These are phyloP conservation scores for Elephantulus edwardii DNA, from an alignment of 2,113 vertebrate species.

Conservation along the genomic window DNA sequence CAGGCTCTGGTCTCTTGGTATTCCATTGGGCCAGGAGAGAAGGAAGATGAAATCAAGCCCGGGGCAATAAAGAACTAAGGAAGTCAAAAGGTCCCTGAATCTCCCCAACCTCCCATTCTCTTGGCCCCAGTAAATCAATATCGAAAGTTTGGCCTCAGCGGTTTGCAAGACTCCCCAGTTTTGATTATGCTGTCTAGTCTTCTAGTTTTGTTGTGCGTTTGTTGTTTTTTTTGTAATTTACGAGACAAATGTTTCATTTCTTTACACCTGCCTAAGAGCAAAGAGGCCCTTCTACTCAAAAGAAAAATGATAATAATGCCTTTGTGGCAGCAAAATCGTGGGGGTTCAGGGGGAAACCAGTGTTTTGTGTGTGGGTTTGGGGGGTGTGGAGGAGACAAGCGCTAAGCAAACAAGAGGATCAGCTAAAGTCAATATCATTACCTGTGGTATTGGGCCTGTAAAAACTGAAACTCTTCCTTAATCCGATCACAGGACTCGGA, in stretches of 20 bases:
- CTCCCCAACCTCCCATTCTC: constrained; percentile 44
- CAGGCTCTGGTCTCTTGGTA: constrained; percentile 74
- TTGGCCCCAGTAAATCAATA: constrained; percentile 70
- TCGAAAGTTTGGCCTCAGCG: constrained; percentile 74
- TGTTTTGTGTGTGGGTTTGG: background rate
- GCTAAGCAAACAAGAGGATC: constrained; percentile 75
- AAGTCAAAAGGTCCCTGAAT: constrained; percentile 58
- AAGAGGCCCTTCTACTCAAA: constrained; percentile 50
- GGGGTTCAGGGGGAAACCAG: rapidly evolving
- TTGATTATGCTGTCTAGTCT: constrained; percentile 26
- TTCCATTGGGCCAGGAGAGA: constrained; percentile 65
- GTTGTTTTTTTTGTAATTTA: constrained; percentile 27
- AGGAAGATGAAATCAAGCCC: constrained; percentile 51
- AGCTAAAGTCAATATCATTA: constrained; percentile 84
- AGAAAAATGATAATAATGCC: constrained; percentile 11
- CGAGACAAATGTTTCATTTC: constrained; percentile 61
- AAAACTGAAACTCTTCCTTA: constrained; percentile 98
- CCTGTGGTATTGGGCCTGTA: constrained; percentile 98
- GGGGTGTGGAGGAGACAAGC: background rate
- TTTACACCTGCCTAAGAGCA: constrained; percentile 69
- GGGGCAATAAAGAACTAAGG: constrained; percentile 62
- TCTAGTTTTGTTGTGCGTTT: no score
- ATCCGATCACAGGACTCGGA: constrained; percentile 97
- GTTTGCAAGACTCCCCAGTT: constrained; percentile 68
- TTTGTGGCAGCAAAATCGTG: background rate